phyloP scores from a whole-genome alignment of 2,113 vertebrate genomes.

The Tychaedon coryphoeus region DNA sequence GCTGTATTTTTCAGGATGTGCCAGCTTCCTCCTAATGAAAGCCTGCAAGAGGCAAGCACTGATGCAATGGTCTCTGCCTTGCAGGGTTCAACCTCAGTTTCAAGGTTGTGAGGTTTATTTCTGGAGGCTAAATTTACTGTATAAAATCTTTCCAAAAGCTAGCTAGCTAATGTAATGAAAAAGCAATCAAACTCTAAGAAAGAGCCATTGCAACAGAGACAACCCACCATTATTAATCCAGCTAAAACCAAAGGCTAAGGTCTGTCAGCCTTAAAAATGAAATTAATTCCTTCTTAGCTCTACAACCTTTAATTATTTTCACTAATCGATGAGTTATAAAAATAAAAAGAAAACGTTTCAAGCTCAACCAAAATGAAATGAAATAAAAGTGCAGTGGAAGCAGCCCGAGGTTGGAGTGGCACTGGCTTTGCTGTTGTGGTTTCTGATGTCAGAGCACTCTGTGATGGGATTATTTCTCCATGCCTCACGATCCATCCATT shows the following conservation, averaged over 20 bases:
- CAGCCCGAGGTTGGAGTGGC: neutral
- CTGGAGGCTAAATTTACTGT: neutral
- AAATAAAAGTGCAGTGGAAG: neutral
- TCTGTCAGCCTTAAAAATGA: slow-evolving; percentile 9
- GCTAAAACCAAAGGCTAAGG: neutral
- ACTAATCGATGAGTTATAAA: neutral
- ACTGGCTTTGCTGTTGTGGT: neutral
- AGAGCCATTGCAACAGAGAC: neutral
- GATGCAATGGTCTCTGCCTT: neutral
- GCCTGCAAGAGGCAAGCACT: neutral
- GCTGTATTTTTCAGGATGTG: neutral
- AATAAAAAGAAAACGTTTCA: neutral
- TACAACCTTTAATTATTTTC: slow-evolving; percentile 15
- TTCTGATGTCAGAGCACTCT: neutral
- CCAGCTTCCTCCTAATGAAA: neutral
- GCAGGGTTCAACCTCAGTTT: neutral
- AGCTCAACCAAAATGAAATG: neutral
- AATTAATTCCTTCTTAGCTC: neutral
- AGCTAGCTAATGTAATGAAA: neutral
- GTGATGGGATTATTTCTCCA: slow-evolving; percentile 21
- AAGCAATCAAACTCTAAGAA: neutral
- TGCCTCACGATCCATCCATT: neutral
- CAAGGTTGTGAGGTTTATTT: neutral
- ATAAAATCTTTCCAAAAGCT: neutral
- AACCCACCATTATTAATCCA: neutral